These are phyloP conservation scores for Amorpha juglandis DNA, from an alignment of 2,888 invertebrate species.

Conservation along the genomic window DNA sequence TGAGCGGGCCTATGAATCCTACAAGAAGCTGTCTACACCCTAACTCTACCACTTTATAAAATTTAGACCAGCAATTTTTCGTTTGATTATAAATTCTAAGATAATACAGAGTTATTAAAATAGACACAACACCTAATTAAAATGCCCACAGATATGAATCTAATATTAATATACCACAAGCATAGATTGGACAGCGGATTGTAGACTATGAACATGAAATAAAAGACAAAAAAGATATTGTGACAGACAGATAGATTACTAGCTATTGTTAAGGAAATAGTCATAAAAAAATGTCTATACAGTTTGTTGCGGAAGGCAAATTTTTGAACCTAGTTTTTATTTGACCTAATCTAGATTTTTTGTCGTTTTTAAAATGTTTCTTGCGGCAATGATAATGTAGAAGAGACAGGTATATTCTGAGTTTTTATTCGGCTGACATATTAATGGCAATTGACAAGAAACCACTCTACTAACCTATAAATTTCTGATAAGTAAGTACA, in stretches of 20 bases:
- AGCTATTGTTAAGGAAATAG: conserved; percentile 14
- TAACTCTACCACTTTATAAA: too few species aligned
- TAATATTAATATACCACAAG: background rate
- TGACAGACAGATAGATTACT: conserved; percentile 3
- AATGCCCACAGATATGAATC: conserved; percentile 2
- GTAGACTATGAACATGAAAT: background rate
- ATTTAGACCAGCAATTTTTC: too few species aligned
- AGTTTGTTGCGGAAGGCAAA: conserved; percentile 2
- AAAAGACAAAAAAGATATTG: conserved; percentile 2
- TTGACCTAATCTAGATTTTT: conserved; percentile 22
- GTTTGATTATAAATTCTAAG: too few species aligned
- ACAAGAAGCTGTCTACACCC: too few species aligned
- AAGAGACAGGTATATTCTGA: background rate
- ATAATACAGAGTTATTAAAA: background rate
- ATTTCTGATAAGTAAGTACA: background rate
- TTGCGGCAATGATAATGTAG: background rate
- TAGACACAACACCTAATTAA: background rate
- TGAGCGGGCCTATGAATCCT: too few species aligned
- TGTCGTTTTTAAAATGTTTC: conserved; percentile 3
- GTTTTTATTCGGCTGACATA: background rate
- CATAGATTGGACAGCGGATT: background rate
- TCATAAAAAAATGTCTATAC: background rate
- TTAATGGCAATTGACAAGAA: background rate
- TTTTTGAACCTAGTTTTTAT: conserved; percentile 5
- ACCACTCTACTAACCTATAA: background rate